Conservation (phyloP, 2,888 invertebrate species). For the Cloeon dipterum region DNA sequence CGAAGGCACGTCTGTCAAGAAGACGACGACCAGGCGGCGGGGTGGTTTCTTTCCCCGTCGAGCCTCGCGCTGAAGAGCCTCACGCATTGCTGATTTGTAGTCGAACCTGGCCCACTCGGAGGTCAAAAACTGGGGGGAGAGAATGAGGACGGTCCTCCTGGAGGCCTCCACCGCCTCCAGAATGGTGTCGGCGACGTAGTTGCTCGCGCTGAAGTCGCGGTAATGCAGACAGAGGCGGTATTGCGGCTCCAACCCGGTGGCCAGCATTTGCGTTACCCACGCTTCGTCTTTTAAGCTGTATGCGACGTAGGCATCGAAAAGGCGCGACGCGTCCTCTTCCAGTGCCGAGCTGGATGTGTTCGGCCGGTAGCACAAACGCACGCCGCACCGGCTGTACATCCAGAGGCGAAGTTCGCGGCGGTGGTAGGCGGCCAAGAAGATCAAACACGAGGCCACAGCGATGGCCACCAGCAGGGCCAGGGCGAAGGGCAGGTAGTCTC, state of each 20-base stretch:
- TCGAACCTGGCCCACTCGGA: slow-evolving; percentile 92
- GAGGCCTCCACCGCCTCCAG: slow-evolving; percentile 81
- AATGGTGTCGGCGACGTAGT: slow-evolving; percentile 73
- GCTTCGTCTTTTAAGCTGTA: slow-evolving; percentile 85
- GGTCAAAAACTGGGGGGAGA: slow-evolving; percentile 81
- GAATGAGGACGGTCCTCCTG: slow-evolving; percentile 65
- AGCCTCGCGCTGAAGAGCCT: slow-evolving; percentile 53
- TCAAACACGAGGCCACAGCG: slow-evolving; percentile 47
- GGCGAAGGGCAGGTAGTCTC: slow-evolving; percentile 57
- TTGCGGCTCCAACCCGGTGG: slow-evolving; percentile 58
- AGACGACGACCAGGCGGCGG: slow-evolving; percentile 69
- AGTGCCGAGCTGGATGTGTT: slow-evolving; percentile 3
- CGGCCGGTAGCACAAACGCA: slow-evolving; percentile 49
- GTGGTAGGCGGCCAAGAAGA: slow-evolving; percentile 59
- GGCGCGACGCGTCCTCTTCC: slow-evolving; percentile 24
- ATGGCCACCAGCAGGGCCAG: slow-evolving; percentile 57
- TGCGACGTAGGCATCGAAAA: slow-evolving; percentile 88
- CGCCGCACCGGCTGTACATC: slow-evolving; percentile 66
- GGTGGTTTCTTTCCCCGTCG: slow-evolving; percentile 20
- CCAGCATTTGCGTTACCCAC: slow-evolving; percentile 72
- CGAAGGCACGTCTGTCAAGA: slow-evolving; percentile 72
- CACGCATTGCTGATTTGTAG: slow-evolving; percentile 80
- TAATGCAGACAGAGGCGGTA: slow-evolving; percentile 81
- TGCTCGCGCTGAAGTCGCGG: slow-evolving; percentile 53
- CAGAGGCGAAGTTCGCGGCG: slow-evolving; percentile 61